Evolutionary conservation across 2,797 vertebrate genomes (phyloP).

Genomic region (Cetoscarus ocellatus): DNA sequence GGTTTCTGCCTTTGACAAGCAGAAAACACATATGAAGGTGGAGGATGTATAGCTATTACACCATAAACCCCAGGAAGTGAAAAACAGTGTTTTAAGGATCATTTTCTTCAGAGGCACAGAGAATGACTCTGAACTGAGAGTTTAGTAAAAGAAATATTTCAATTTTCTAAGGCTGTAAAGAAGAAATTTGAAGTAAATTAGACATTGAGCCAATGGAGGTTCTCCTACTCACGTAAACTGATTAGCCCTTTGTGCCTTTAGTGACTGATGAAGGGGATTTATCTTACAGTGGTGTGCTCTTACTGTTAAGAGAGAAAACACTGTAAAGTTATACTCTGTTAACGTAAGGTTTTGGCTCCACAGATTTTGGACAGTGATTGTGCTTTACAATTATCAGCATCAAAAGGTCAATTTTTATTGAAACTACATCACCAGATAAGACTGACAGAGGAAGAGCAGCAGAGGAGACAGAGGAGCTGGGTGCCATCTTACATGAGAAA

Average conservation of each 20-base stretch:
- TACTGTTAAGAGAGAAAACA: neutral
- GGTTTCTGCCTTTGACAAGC: too few species aligned
- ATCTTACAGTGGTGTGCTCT: neutral
- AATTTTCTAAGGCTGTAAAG: too few species aligned
- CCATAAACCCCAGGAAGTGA: too few species aligned
- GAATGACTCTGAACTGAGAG: too few species aligned
- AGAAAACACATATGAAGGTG: too few species aligned
- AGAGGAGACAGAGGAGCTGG: slow-evolving; percentile 27
- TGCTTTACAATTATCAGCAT: neutral
- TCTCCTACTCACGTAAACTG: neutral
- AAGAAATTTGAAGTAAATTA: neutral
- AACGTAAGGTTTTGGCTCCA: neutral
- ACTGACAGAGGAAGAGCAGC: slow-evolving; percentile 20
- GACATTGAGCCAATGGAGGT: neutral
- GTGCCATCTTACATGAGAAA: slow-evolving; percentile 38
- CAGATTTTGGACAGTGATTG: slow-evolving; percentile 3
- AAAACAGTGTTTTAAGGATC: too few species aligned
- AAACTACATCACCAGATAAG: slow-evolving; percentile 50
- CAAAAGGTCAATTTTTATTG: slow-evolving; percentile 39
- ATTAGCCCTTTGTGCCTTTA: neutral
- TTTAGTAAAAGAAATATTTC: too few species aligned
- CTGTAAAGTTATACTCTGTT: neutral
- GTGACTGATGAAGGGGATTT: neutral
- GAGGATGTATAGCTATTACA: too few species aligned
- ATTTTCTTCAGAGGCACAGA: too few species aligned